Evolutionary conservation across 2,113 vertebrate genomes (phyloP), one percentile per base, ranked within the genome.

Genomic region (Cacatua alba): DNA sequence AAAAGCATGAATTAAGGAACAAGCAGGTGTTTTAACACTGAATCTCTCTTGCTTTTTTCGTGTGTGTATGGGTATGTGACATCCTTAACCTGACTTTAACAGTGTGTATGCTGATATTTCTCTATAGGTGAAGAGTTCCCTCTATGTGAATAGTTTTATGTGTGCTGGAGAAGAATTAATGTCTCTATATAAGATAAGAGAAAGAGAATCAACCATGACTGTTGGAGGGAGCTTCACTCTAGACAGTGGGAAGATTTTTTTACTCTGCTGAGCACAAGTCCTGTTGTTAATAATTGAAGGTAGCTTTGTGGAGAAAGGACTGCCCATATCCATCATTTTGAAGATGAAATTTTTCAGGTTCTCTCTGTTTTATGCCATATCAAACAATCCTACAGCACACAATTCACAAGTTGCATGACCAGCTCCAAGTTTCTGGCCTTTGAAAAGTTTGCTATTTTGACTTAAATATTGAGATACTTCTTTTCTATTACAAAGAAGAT

Each of bases 391-490:
- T 79, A 41, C 60, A 77, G 65, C 69, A 52, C 0, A 9, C 44
- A 90, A 97, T 94, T 95, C 95, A 69, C 86, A 89, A 82, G 70
- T 93, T 4, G 18, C 85, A 35, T 83, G 35, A 68, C 93, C 52
- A 93, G 92, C 88, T 95, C 94, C 88, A 97, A 96, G 93, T 96
- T 97, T 97, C 70, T 69, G 76, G 92, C 86, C 97, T 97, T 97
- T 97, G 97, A 97, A 98, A 98, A 98, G 97, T 98, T 97, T 97
- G 88, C 82, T 96, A 93, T 97, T 96, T 98, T 97, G 92, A 97
- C 95, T 96, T 94, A 97, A 98, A 94, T 97, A 97, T 95, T 91
- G 95, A 98, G 97, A 96, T 94, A 94, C 87, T 96, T 94, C 94
- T 97, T 96, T 97, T 97, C 78, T 95, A 41, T 97, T 97, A 96